These are phyloP conservation scores for Gastrophryne carolinensis DNA, from an alignment of 2,797 vertebrate genomes.

Conservation along the genomic window DNA sequence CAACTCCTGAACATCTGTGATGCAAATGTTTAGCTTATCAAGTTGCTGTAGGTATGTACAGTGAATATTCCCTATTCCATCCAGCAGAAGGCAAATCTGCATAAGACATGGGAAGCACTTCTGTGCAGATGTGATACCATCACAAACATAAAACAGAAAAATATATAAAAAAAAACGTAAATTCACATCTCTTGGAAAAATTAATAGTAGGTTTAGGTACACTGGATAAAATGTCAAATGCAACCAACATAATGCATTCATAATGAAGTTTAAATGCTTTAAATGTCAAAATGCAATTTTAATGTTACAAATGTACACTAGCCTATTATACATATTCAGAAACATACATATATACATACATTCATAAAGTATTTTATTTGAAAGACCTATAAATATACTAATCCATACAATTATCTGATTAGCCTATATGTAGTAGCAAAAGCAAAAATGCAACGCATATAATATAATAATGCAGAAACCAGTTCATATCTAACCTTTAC, in stretches of 20 bases:
- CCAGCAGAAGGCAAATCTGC: constrained; percentile 52
- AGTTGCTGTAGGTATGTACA: constrained; percentile 54
- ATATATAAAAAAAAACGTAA: neutral
- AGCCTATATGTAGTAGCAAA: no score
- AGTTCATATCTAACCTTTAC: no score
- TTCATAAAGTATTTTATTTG: no score
- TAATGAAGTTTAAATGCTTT: neutral
- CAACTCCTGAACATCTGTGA: constrained; percentile 53
- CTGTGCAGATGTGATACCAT: constrained; percentile 37
- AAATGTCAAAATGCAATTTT: constrained; percentile 17
- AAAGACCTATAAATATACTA: no score
- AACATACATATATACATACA: no score
- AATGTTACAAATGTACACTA: neutral
- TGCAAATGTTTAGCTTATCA: constrained; percentile 52
- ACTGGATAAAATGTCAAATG: constrained; percentile 26
- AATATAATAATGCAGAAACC: no score
- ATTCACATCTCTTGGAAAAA: neutral
- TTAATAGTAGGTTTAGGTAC: neutral
- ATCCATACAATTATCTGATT: no score
- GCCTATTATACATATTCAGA: no score
- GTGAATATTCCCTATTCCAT: constrained; percentile 55
- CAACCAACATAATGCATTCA: neutral
- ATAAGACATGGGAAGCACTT: constrained; percentile 54
- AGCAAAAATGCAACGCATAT: no score
- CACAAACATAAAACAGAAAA: neutral